Base-by-base conservation (phyloP, 2,113 vertebrate genomes). In the Barbus barbus region DNA sequence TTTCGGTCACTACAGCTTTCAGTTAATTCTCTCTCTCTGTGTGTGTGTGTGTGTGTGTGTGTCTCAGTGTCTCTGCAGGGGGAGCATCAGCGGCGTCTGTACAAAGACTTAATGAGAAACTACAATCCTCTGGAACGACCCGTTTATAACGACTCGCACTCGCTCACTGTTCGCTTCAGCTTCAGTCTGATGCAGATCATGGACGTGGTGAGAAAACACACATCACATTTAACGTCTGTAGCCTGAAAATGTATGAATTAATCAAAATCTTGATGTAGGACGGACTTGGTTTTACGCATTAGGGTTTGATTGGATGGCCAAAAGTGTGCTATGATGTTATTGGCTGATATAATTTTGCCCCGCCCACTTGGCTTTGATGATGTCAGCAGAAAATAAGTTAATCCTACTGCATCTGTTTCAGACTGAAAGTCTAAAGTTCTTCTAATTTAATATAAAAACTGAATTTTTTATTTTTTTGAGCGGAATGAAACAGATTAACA, bases 141-240 rank as follows among this genome's bases (percentile, higher is more conserved):
- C 0, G 97, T 98, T 73, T 94, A 91, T 86, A 98, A 98, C 56
- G 97, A 98, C 90, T 97, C 97, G 18, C 95, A 95, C 82, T 95
- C 96, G 0, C 96, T 98, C 78, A 97, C 95, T 0, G 97, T 98
- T 33, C 93, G 95, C 87, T 98, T 98, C 92, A 96, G 94, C 53
- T 94, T 98, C 90, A 97, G 95, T 87, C 96, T 98, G 81, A 95
- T 96, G 94, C 97, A 98, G 92, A 98, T 98, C 92, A 97, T 98
- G 96, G 96, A 98, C 44, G 97, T 98, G 96, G 97, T 98, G 87
- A 95, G 95, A 77, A 78, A 58, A 77, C 26, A 83, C 51, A 61
- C 44, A n/a, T 12, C n/a, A 24, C 58, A 60, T 11, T 33, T 18
- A 28, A 31, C 9, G 9, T 41, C 9, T 41, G 38, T 41, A 41